A percentile compares a stretch with the other conserved stretches of the same genome.
phyloP scores from a whole-genome alignment of 2,888 invertebrate genomes.

The Leptinotarsa rubiginosa region DNA sequence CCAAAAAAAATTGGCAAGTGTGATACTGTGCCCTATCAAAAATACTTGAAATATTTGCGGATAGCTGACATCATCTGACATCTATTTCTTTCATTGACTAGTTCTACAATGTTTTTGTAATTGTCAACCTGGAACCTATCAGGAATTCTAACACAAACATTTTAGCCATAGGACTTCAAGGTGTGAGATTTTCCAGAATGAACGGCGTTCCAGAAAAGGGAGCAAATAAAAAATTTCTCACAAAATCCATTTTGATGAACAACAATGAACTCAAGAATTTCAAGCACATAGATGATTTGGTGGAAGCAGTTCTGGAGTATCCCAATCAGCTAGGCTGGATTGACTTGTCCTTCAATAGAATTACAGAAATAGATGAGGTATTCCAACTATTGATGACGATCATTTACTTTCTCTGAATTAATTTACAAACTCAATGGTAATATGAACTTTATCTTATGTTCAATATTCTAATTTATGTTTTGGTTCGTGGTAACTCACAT shows the following conservation, averaged over 20 bases:
- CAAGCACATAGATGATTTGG: conserved; percentile 62
- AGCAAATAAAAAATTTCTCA: conserved; percentile 63
- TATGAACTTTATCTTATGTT: too few species aligned
- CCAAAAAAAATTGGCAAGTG: too few species aligned
- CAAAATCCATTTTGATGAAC: conserved; percentile 68
- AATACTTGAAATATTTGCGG: too few species aligned
- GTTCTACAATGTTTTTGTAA: too few species aligned
- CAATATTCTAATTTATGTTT: too few species aligned
- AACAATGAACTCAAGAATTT: conserved; percentile 66
- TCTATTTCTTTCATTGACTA: too few species aligned
- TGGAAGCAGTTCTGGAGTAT: conserved; percentile 62
- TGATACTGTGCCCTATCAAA: too few species aligned
- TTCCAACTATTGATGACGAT: background rate
- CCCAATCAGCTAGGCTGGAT: conserved; percentile 68
- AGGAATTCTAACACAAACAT: conserved; percentile 14
- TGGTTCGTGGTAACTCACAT: too few species aligned
- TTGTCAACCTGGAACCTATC: too few species aligned
- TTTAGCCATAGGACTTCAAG: conserved; percentile 59
- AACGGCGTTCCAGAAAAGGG: conserved; percentile 64
- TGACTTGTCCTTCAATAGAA: conserved; percentile 69
- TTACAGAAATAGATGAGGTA: conserved; percentile 65
- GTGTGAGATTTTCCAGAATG: conserved; percentile 63
- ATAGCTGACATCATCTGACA: too few species aligned
- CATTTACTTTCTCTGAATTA: background rate
- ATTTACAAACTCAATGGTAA: background rate